These are phyloP conservation scores for Drosophila bocqueti DNA, from an alignment of 1,140 invertebrate genomes.

Conservation along the genomic window DNA sequence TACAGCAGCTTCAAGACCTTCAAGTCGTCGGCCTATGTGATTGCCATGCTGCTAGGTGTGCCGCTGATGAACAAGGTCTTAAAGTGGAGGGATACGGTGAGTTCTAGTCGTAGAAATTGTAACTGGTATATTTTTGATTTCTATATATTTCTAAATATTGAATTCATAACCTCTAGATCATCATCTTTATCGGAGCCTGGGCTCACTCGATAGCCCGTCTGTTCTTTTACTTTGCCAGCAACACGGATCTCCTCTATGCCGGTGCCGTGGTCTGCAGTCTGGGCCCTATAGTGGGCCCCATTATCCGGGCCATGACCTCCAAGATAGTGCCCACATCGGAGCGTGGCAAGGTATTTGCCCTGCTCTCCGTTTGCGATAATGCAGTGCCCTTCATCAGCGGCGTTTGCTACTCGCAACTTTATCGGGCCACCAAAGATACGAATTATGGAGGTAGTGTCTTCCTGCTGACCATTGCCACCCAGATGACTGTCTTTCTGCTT, in stretches of 20 bases:
- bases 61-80: conserved; percentile 89
- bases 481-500: conserved; percentile 87
- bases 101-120: not conserved
- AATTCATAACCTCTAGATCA: conserved; percentile 84
- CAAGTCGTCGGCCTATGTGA: conserved; percentile 88
- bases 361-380: conserved; percentile 91
- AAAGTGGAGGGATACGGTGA: conserved; percentile 88
- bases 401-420: conserved; percentile 89
- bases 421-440: conserved; percentile 87
- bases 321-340: conserved; percentile 89
- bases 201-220: conserved; percentile 89
- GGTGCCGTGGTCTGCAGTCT: conserved; percentile 89
- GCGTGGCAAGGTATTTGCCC: conserved; percentile 91
- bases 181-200: conserved; percentile 89
- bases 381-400: conserved; percentile 90
- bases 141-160: conserved; percentile 1
- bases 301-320: conserved; percentile 90
- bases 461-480: conserved; percentile 89
- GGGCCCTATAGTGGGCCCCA: conserved; percentile 90
- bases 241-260: conserved; percentile 87
- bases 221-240: conserved; percentile 87
- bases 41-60: conserved; percentile 88
- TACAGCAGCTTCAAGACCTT: conserved; percentile 90
- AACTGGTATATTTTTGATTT: not conserved
- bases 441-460: conserved; percentile 87